Base-by-base conservation (phyloP, 1,140 invertebrate genomes). In the Eciton burchellii region DNA sequence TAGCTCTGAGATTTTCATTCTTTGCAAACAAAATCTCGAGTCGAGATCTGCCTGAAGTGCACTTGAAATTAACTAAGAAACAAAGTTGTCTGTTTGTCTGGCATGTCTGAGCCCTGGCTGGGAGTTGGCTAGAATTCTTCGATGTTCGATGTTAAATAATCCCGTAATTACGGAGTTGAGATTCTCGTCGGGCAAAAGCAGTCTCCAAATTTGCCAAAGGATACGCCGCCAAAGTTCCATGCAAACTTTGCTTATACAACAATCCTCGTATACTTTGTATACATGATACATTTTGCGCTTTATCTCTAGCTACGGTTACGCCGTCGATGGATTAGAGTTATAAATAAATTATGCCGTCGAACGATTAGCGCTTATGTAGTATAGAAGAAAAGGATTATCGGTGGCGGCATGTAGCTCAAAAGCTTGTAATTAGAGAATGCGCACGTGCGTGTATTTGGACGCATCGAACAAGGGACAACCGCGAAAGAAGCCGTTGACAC, bases 281-380 rank as follows among this genome's bases (percentile, higher is more conserved):
- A 29, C 16, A 14, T 56, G 29, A 71, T 54, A 41, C 19, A 41
- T 62, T 73, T 60, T 73, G 29, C 41, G 41, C 8, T 21, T 54
- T 41, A 45, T 73, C 24, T 60, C 24, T 59, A 8, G 6, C 16
- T 62, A 19, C 49, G 16, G 26, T 35, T 16, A 62, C 11, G 9
- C 3, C 43, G 12, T 74, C 43, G 56, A 74, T 62, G 62, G 72
- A 57, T 74, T 74, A 74, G 62, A 49, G 21, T 62, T 74, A 74
- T 49, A 74, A 74, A 74, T 74, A 74, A 62, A 62, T 47, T 62
- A 62, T 62, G 5, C 26, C 19, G 41, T 60, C 14, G 16, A 60
- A 29, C 26, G n/a, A 60, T 60, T 60, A n/a, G 24, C 57, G 72
- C 72, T 41, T 41, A 35, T 72, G 11, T 56, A 56, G n/a, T 19